Base-by-base conservation (phyloP, 2,888 invertebrate genomes). In the Metopia argyrocephala region DNA sequence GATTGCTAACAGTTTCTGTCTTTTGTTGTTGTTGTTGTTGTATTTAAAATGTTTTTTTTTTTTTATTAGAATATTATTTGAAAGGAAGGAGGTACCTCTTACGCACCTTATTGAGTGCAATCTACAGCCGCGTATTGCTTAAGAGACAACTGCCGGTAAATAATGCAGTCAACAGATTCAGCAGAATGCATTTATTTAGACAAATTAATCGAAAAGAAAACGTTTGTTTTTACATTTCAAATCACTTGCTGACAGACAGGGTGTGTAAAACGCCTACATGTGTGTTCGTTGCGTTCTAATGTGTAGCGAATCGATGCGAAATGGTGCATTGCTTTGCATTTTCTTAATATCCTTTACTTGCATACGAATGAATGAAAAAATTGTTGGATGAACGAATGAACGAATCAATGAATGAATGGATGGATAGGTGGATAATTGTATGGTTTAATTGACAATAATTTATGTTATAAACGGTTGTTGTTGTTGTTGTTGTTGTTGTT, bases 241-340 rank as follows among this genome's bases (percentile, higher is more conserved):
- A 78, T 74, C 81, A 78, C 81, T 81, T 81, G 78, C 50, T 78
- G 74, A 78, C 78, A 81, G 81, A 74, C 81, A 81, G 81, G 81
- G 78, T 78, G 81, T 81, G 81, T 66, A 28, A n/a, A 56, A 66
- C 78, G 74, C 81, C 81, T 66, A 81, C 81, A 69, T 70, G 20
- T 64, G n/a, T n/a, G 28, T 5, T 38, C 50, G 18, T 15, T 48
- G 27, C 27, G 38, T 38, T 38, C 3, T 4, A 15, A 12, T 38
- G 38, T 38, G 38, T 38, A 38, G 38, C 56, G 7, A 21, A 66
- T 23, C 18, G 15, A 28, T 62, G 20, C 15, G 31, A 54, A 15
- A 15, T 18, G 28, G 5, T 31, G 12, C 38, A 9, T 61, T 61
- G 20, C 45, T 66, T 15, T 66, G 50, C 25, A 52, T 65, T 38